These are phyloP conservation scores for Zaprionus bogoriensis DNA, from an alignment of 2,888 invertebrate genomes.

Conservation along the genomic window DNA sequence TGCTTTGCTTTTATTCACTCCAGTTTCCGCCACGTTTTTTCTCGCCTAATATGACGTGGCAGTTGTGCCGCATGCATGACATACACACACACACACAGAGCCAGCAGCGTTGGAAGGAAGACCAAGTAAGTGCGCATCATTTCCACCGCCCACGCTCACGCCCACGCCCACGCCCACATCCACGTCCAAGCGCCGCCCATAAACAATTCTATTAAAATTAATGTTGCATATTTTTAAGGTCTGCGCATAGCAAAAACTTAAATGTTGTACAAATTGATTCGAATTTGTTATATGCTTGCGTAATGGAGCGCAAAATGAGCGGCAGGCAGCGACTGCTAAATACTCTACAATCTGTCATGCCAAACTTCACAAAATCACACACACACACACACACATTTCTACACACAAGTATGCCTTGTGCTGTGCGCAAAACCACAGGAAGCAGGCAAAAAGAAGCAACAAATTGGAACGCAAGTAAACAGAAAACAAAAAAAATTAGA, in stretches of 20 bases:
- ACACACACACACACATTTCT: background rate
- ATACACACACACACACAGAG: constrained; percentile 35
- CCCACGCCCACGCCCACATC: background rate
- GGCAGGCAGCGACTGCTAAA: constrained; percentile 14
- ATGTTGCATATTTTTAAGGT: constrained; percentile 71
- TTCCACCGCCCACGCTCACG: constrained; percentile 20
- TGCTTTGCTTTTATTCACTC: constrained; percentile 23
- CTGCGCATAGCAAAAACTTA: constrained; percentile 47
- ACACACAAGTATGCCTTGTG: too few relatives aligned
- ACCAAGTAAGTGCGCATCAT: constrained; percentile 47
- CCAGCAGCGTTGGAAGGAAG: constrained; percentile 1
- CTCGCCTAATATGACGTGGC: constrained; percentile 68
- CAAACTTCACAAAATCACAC: too few relatives aligned
- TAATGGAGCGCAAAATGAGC: constrained; percentile 19
- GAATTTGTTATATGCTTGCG: constrained; percentile 57
- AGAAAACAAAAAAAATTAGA: constrained; percentile 20
- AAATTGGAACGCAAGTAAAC: constrained; percentile 54
- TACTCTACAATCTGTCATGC: constrained; percentile 31
- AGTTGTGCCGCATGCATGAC: constrained; percentile 56
- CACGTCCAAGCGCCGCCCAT: constrained; percentile 48
- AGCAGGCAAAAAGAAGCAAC: constrained; percentile 41
- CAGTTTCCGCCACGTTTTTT: too few relatives aligned
- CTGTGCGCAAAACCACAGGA: constrained; percentile 4
- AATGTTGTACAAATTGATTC: constrained; percentile 68
- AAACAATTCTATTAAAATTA: constrained; percentile 78